Conservation (phyloP, 2,888 invertebrate species). For the Phragmatobia fuliginosa region DNA sequence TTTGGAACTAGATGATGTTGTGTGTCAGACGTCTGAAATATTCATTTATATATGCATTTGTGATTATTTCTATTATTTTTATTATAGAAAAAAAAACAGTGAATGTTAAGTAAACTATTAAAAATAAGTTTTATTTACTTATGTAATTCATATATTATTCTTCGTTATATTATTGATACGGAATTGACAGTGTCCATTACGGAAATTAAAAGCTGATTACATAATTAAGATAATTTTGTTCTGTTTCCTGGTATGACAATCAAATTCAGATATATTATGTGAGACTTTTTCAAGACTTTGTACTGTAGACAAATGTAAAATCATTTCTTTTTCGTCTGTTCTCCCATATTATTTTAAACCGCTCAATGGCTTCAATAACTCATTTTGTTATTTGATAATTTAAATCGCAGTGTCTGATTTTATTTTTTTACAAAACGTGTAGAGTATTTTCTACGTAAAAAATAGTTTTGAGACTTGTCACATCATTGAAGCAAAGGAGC, state of each 20-base stretch:
- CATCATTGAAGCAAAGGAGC: too few species aligned
- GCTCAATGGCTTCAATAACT: too few species aligned
- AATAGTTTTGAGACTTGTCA: too few species aligned
- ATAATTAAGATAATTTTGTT: constrained; percentile 2
- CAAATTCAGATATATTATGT: background rate
- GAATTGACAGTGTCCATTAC: background rate
- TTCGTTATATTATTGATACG: background rate
- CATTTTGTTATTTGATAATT: too few species aligned
- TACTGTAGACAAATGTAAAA: background rate
- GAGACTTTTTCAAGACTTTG: background rate
- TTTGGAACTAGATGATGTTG: too few species aligned
- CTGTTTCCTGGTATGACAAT: background rate
- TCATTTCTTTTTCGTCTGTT: background rate
- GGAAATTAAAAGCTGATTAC: background rate
- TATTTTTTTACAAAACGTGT: too few species aligned
- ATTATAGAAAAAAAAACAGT: background rate
- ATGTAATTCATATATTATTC: background rate
- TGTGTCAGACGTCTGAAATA: too few species aligned
- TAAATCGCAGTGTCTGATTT: too few species aligned
- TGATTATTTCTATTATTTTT: background rate
- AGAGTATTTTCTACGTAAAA: too few species aligned
- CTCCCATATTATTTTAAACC: too few species aligned
- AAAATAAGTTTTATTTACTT: constrained; percentile 12
- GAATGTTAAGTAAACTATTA: constrained; percentile 2
- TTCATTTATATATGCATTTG: too few species aligned